Base-by-base conservation (phyloP, 2,888 invertebrate species). In the Drosophila leonis region DNA sequence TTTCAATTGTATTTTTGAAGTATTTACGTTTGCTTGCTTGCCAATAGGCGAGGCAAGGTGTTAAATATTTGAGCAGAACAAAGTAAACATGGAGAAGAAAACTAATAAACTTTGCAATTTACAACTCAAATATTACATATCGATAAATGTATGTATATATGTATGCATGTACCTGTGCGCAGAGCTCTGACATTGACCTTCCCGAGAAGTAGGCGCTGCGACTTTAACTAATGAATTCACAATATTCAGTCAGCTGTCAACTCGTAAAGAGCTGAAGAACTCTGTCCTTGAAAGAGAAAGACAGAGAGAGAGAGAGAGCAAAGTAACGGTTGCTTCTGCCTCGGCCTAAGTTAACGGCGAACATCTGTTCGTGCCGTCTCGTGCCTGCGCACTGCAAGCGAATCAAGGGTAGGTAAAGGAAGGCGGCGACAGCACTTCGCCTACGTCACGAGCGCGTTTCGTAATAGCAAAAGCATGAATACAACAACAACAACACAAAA, bases 381-480 rank as follows among this genome's bases (percentile, higher is more conserved):
- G 66, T 71, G 61, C 57, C 61, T 77, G 80, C 80, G 75, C 80
- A 78, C 39, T 62, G 44, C 29, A 18, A 46, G 20, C 67, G 49
- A 42, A 10, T 24, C 35, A 37, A 37, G 65, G 51, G 37, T 24
- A 39, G 42, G 55, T 18, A 24, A 41, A 37, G 62, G 62, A 18
- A 48, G 46, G 49, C 29, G 63, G 64, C 49, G 52, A 24, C 13
- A 52, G 52, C 33, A 33, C 12, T 51, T 51, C 46, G 24, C 10
- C 48, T 33, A 72, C 72, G 80, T 78, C 77, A 80, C 64, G 55
- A 54, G 15, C 46, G 61, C 54, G 81, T 78, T 78, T 78, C 81
- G 81, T 78, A 80, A 80, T 24, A 63, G 59, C 56, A 60, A 63
- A n/a, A 49, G 70, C 66, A 67, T 41, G 24, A 57, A 67, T 46